Percentiles rank a stretch among this genome's conserved stretches.
These are phyloP conservation scores for Rutpela maculata DNA, from an alignment of 2,888 invertebrate species.

Conservation along the genomic window DNA sequence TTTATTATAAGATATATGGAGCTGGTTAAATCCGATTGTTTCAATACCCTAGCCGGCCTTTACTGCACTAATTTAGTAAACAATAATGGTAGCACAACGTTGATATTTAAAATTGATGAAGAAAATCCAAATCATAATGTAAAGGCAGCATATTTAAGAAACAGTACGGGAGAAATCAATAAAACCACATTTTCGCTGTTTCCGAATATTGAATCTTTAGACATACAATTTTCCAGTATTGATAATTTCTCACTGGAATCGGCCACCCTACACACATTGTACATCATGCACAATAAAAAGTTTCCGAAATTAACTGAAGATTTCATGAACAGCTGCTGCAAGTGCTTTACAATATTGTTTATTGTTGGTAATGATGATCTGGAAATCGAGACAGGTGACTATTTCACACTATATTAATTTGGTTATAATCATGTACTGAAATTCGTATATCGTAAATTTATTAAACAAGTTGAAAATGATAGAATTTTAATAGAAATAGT, in stretches of 20 bases:
- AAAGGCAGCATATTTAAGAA: slow-evolving; percentile 41
- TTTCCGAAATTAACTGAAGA: slow-evolving; percentile 42
- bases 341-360: slow-evolving; percentile 33
- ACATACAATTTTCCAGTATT: slow-evolving; percentile 45
- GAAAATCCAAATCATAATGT: neutral
- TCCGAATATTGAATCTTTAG: slow-evolving; percentile 35
- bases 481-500: too few relatives aligned
- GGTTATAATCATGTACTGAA: too few relatives aligned
- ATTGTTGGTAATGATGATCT: slow-evolving; percentile 36
- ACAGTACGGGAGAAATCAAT: slow-evolving; percentile 37
- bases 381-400: slow-evolving; percentile 40
- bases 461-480: too few relatives aligned
- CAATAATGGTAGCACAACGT: slow-evolving; percentile 22
- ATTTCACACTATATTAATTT: neutral
- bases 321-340: slow-evolving; percentile 36
- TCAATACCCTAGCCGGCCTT: slow-evolving; percentile 31
- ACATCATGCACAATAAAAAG: slow-evolving; percentile 43
- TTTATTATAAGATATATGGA: slow-evolving; percentile 9
- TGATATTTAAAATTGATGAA: slow-evolving; percentile 27
- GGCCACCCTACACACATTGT: slow-evolving; percentile 27
- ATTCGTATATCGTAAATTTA: too few relatives aligned
- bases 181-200: slow-evolving; percentile 34
- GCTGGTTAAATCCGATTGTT: slow-evolving; percentile 33
- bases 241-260: slow-evolving; percentile 35
- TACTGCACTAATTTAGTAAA: slow-evolving; percentile 45